These are phyloP conservation scores for Ceyx cyanopectus DNA, from an alignment of 2,113 vertebrate genomes.

Conservation along the genomic window DNA sequence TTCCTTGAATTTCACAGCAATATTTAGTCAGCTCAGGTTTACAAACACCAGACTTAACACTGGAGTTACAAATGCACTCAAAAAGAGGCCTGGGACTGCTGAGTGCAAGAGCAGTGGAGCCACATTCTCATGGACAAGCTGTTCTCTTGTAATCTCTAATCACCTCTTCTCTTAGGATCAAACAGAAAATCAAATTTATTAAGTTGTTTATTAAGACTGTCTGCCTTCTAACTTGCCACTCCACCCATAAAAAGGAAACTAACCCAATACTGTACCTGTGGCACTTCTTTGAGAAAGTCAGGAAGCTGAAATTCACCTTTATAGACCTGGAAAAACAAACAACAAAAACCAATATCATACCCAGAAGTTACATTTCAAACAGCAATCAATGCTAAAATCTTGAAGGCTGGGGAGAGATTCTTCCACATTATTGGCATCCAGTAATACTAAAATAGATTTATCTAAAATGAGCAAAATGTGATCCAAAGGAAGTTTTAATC, in stretches of 20 bases:
- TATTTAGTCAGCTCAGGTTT: not conserved
- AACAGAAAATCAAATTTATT: not conserved
- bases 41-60: not conserved
- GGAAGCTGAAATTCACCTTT: slow-evolving; percentile 99
- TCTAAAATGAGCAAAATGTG: not conserved
- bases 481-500: not conserved
- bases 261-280: slow-evolving; percentile 86
- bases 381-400: not conserved
- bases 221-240: not conserved
- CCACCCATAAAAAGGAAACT: not conserved
- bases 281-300: slow-evolving; percentile 95
- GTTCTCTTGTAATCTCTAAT: not conserved
- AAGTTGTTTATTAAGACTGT: not conserved
- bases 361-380: not conserved
- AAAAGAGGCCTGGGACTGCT: not conserved
- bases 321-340: slow-evolving; percentile 82
- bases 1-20: not conserved
- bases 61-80: accelerated
- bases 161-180: not conserved
- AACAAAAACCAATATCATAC: slow-evolving; percentile 17
- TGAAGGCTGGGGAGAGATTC: not conserved
- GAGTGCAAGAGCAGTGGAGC: not conserved
- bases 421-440: not conserved
- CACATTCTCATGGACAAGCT: not conserved
- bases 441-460: not conserved